Evolutionary conservation across 2,888 invertebrate species (phyloP), one percentile per base, ranked within the genome.

Genomic region (Eilema depressum): DNA sequence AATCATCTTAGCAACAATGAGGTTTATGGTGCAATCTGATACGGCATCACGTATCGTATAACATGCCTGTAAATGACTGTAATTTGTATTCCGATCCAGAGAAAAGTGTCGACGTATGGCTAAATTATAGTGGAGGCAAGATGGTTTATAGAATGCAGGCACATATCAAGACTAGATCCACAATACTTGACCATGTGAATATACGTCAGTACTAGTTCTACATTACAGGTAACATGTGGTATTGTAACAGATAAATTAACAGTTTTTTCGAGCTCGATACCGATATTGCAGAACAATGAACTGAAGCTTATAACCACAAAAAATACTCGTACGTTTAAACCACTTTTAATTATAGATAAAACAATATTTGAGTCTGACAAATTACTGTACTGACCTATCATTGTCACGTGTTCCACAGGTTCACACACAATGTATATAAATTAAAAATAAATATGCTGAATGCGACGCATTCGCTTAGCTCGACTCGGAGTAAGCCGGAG

Each of bases 321-420:
- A 53, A n/a, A 53, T 53, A n/a, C n/a, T n/a, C n/a, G n/a, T n/a
- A 53, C n/a, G 53, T 53, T n/a, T 28, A 56, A 8, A 61, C 33
- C 28, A 69, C 68, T 64, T 64, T 26, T 69, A 63, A 77, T 66
- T 30, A 68, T 17, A 53, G 57, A 57, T 23, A 33, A 26, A 26
- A 47, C 11, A 74, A 70, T n/a, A 47, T 57, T 69, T 69, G 62
- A 63, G 37, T 70, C 69, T 71, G 63, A 78, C 71, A 75, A 79
- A 69, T 80, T 78, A 90, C 92, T 74, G 84, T 78, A 90, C 92
- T 74, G 84, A 93, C 93, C 91, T 91, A 87, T 63, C 79, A 80
- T 85, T 89, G 88, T 90, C 80, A 86, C 76, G 80, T 82, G 81
- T 65, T 83, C 83, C 79, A 82, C 79, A 80, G 85, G 84, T 86